phyloP scores from a whole-genome alignment of 2,113 vertebrate genomes.

The Cichladusa arquata region DNA sequence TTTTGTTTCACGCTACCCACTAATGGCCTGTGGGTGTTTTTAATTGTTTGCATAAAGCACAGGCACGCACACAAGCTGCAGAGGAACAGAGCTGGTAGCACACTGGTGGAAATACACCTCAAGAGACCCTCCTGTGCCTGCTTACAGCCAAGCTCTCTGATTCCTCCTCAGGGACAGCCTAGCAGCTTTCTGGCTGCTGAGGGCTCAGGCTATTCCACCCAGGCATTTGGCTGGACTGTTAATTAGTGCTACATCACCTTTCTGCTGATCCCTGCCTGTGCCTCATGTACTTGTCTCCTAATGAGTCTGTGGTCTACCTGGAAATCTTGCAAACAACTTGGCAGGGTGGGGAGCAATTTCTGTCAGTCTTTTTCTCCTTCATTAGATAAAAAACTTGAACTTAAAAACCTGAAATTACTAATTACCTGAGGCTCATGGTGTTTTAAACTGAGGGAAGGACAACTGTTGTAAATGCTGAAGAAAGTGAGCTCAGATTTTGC shows the following conservation, averaged over 20 bases:
- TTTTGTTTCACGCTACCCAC: slow-evolving; percentile 2
- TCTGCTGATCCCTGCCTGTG: not conserved
- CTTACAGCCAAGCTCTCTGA: not conserved
- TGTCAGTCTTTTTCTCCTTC: not conserved
- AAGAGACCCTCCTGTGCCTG: not conserved
- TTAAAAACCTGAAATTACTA: not conserved
- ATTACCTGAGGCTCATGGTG: not conserved
- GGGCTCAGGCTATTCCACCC: not conserved
- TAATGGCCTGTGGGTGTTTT: not conserved
- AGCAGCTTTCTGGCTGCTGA: not conserved
- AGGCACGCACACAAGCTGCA: not conserved
- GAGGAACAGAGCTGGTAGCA: not conserved
- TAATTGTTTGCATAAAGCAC: not conserved
- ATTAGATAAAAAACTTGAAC: not conserved
- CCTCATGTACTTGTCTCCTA: not conserved
- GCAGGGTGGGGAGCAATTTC: not conserved
- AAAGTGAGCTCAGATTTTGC: not conserved
- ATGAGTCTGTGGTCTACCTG: slow-evolving; percentile 42
- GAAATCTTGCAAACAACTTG: not conserved
- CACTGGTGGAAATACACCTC: not conserved
- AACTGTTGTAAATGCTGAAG: not conserved
- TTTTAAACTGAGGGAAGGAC: not conserved
- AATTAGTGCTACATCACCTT: slow-evolving; percentile 17
- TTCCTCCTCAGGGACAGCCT: not conserved
- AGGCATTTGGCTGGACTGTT: not conserved